These are phyloP conservation scores for Hyles vespertilio DNA, from an alignment of 1,140 invertebrate species.

Conservation along the genomic window DNA sequence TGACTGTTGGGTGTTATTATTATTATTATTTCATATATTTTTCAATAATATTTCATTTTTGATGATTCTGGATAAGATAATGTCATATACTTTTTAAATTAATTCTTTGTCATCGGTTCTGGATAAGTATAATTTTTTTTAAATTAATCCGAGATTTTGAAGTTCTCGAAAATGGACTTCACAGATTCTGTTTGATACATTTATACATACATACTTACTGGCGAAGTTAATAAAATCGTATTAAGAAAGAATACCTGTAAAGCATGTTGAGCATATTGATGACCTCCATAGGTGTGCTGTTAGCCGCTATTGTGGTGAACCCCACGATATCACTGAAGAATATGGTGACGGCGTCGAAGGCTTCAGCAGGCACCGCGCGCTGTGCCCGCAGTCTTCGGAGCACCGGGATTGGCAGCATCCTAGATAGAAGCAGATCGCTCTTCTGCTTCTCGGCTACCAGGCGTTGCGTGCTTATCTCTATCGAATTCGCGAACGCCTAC, in stretches of 20 bases:
- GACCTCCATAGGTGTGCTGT: constrained; percentile 84
- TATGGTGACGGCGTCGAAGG: constrained; percentile 84
- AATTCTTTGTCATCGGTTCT: too few relatives aligned
- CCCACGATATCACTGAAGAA: constrained; percentile 87
- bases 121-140: too few relatives aligned
- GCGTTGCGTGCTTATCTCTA: constrained; percentile 84
- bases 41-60: too few relatives aligned
- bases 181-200: too few relatives aligned
- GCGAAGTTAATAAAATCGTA: background rate
- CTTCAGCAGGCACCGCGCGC: constrained; percentile 78
- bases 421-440: constrained; percentile 70
- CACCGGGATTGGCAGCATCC: constrained; percentile 84
- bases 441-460: constrained; percentile 83
- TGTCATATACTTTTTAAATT: too few relatives aligned
- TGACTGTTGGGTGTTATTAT: too few relatives aligned
- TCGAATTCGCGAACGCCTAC: constrained; percentile 83
- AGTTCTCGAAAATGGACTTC: too few relatives aligned
- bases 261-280: constrained; percentile 69
- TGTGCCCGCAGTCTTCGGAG: constrained; percentile 80
- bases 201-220: too few relatives aligned
- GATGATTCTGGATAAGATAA: too few relatives aligned
- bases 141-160: too few relatives aligned
- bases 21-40: too few relatives aligned
- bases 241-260: constrained; percentile 39
- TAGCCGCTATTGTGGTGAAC: constrained; percentile 83